Base-by-base conservation (phyloP, 2,888 invertebrate genomes). In the Argyresthia goedartella region DNA sequence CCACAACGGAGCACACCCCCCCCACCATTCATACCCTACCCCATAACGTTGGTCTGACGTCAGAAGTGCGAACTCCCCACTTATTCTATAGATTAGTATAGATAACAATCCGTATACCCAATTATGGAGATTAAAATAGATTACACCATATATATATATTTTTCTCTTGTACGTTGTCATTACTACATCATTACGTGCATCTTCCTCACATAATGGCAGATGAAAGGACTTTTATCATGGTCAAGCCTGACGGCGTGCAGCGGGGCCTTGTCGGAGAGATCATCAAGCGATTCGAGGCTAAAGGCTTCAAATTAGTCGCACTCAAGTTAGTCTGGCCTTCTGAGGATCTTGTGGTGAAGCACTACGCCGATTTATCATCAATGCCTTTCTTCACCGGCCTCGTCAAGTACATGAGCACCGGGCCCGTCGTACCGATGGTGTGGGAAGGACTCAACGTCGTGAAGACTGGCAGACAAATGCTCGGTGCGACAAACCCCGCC, bases 171-270 rank as follows among this genome's bases (percentile, higher is more conserved):
- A 25, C 25, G 25, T 25, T 25, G 25, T 25, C 25, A 25, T 25
- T 25, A 25, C 25, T 25, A 25, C 25, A 25, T 25, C 25, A 25
- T 25, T 25, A 25, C 25, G 25, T 25, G 25, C 25, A 25, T 25
- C 25, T 25, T 25, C 25, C 25, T 25, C 25, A 25, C 58, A 84
- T 76, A 73, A 93, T 93, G 92, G 91, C 93, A 67, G 89, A 87
- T 64, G 98, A 99, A 89, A 93, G 97, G 76, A 97, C 97, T 69
- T 99, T 99, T 80, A 94, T 99, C 77, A 98, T 98, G 95, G 90
- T 99, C 64, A 99, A 99, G 86, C 99, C 99, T 50, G 99, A 99
- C 84, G 99, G 96, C 55, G 99, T 99, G 67, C 99, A 99, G 76
- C 92, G 99, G 59, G 97, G 98, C 66, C 91, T 99, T 56, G 95